Base-by-base conservation (phyloP, 2,113 vertebrate genomes). In the Synchiropus splendidus region DNA sequence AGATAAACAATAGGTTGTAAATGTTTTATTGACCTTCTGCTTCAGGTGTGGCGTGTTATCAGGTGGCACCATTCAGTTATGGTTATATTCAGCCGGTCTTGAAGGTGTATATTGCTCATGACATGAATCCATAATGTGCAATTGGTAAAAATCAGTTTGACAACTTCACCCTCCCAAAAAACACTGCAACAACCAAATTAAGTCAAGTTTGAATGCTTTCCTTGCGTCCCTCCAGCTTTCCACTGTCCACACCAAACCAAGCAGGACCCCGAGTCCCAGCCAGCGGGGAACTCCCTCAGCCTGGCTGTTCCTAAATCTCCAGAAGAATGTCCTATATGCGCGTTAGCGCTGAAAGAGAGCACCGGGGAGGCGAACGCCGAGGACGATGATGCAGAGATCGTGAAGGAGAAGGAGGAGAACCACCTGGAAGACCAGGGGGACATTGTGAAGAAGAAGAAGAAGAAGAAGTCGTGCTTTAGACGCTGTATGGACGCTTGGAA, bases 161-260 rank as follows among this genome's bases (percentile, higher is more conserved):
- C n/a, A n/a, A n/a, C n/a, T n/a, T n/a, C n/a, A n/a, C n/a, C n/a
- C n/a, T n/a, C n/a, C n/a, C n/a, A n/a, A n/a, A n/a, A n/a, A n/a
- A n/a, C n/a, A n/a, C n/a, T n/a, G n/a, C n/a, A n/a, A n/a, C n/a
- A n/a, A n/a, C n/a, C n/a, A n/a, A n/a, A n/a, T n/a, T n/a, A n/a
- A n/a, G n/a, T n/a, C n/a, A n/a, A 37, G n/a, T 31, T 51, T 5
- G 4, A 10, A 12, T n/a, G 11, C 6, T 32, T 4, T 45, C 13
- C 47, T 11, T 42, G 10, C 27, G 2, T 51, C 42, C 34, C 18
- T 41, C 9, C 53, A 97, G 92, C 73, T 1, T 37, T 51, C 45
- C 80, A 78, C 37, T 94, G 92, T 74, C 87, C 78, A 0, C 83
- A 83, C 45, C 91, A 93, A 61, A 85, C 62, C 54, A 87, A 87